Evolutionary conservation across 2,888 invertebrate genomes (phyloP), one percentile per base, ranked within the genome.

Genomic region (Anthophora plumipes): DNA sequence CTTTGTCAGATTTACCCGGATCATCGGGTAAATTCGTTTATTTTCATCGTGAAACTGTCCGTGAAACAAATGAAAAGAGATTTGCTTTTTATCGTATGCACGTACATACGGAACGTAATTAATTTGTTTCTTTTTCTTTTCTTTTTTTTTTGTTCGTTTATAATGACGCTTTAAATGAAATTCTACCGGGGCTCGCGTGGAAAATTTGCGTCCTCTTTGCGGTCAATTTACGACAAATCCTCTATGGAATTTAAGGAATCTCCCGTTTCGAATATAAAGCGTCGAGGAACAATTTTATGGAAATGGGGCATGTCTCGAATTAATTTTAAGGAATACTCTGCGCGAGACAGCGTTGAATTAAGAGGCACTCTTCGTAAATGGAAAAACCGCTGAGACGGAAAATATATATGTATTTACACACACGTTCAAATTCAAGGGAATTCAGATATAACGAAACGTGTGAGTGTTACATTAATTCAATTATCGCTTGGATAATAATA

Each of bases 211-310:
- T 12, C 31, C 12, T 12, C 17, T 25, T 9, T 2, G 31, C n/a
- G 14, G 43, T 74, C 31, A 14, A 59, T 59, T 52, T 59, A 69
- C 20, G 25, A 20, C 20, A 5, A 2, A 20, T 41, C 2, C 25
- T 14, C 22, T 5, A 11, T 1, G 14, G 14, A 60, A 71, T 70
- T 20, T 25, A 46, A 61, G 4, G 17, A 25, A 39, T 0, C 31
- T 22, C n/a, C 17, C 9, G 39, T 20, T 60, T 39, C 17, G 39
- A 54, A 37, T 50, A 39, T 54, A 61, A 50, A 61, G 9, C 43
- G 12, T 5, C 22, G 52, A 4, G 60, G 43, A 43, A 39, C 60
- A 37, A 46, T 52, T 59, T 70, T 74, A 60, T 52, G 52, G 37
- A 57, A 52, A 70, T 43, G 43, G 48, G 9, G 17, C 22, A 48